These are phyloP conservation scores for Polyodon spathula DNA, from an alignment of 2,113 vertebrate genomes.

Conservation along the genomic window DNA sequence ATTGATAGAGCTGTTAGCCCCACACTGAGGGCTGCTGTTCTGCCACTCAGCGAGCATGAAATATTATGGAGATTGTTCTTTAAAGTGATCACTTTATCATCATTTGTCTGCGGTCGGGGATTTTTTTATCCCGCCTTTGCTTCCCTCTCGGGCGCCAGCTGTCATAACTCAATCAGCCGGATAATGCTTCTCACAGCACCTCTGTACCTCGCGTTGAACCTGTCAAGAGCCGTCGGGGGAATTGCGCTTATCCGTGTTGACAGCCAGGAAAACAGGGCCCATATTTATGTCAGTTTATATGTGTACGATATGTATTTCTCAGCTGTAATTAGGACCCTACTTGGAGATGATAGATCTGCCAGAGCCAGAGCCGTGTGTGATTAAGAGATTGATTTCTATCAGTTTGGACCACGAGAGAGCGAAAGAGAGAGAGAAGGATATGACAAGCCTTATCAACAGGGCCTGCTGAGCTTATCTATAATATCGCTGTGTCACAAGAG, in stretches of 20 bases:
- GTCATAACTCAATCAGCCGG: constrained; percentile 98
- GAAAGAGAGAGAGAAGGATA: no score
- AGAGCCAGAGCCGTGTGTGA: constrained; percentile 41
- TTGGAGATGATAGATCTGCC: constrained; percentile 48
- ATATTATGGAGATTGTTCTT: constrained; percentile 99
- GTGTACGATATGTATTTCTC: constrained; percentile 58
- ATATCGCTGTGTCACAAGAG: no score
- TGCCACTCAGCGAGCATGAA: constrained; percentile 86
- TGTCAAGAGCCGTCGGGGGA: constrained; percentile 70
- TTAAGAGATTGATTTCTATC: constrained; percentile 54
- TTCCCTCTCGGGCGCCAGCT: constrained; percentile 79
- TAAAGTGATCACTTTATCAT: constrained; percentile 99
- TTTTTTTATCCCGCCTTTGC: constrained; percentile 63
- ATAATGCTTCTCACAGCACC: constrained; percentile 63
- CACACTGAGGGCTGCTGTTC: constrained; percentile 64
- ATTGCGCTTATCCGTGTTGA: constrained; percentile 74
- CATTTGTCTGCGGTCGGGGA: constrained; percentile 86
- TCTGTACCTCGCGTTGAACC: constrained; percentile 55
- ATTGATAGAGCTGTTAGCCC: constrained; percentile 99
- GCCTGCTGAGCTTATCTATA: not conserved
- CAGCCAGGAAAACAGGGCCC: constrained; percentile 66
- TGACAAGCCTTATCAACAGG: constrained; percentile 45
- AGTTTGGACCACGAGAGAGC: constrained; percentile 36
- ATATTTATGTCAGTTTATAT: constrained; percentile 76
- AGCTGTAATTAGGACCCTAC: constrained; percentile 50